A percentile compares a stretch with the other conserved stretches of the same genome.
These are phyloP conservation scores for Pocillopora grandis DNA, from an alignment of 92 coral and sea anemone genomes.

Conservation along the genomic window DNA sequence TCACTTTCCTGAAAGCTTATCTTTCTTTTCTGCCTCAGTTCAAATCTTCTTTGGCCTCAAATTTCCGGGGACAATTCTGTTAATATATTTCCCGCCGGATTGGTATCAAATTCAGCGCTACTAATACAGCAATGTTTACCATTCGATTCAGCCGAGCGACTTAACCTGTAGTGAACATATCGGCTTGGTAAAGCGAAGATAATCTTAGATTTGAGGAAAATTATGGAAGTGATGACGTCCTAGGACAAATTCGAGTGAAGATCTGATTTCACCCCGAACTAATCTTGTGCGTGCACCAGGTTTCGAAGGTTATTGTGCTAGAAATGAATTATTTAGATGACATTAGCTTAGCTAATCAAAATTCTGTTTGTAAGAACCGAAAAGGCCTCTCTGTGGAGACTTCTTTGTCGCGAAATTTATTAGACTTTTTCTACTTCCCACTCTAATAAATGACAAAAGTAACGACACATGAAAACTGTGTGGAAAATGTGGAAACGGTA, in stretches of 20 bases:
- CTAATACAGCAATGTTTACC: conserved; percentile 10
- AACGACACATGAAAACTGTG: too few relatives aligned
- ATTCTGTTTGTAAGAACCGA: conserved; percentile 5
- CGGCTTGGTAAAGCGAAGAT: not conserved
- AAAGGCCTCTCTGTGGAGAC: not conserved
- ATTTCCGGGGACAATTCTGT: not conserved
- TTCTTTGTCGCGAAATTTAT: not conserved
- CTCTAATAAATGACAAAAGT: not conserved
- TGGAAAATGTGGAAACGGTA: not conserved
- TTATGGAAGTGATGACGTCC: not conserved
- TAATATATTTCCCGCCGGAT: conserved; percentile 9
- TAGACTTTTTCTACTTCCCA: not conserved
- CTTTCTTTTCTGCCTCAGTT: not conserved
- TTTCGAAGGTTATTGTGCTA: conserved; percentile 8
- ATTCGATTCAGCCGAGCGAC: not conserved
- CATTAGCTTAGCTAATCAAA: not conserved
- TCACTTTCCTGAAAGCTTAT: not conserved
- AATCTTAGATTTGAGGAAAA: not conserved
- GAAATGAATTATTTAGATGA: conserved; percentile 28
- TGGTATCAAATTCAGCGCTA: conserved; percentile 9
- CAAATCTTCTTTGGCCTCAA: not conserved
- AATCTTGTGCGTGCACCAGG: conserved; percentile 1
- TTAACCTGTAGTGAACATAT: not conserved
- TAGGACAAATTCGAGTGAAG: conserved; percentile 1
- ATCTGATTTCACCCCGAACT: not conserved